Percentiles rank a stretch among this genome's conserved stretches.
Evolutionary conservation across 2,797 vertebrate genomes (phyloP).

Genomic region (Lates japonicus): DNA sequence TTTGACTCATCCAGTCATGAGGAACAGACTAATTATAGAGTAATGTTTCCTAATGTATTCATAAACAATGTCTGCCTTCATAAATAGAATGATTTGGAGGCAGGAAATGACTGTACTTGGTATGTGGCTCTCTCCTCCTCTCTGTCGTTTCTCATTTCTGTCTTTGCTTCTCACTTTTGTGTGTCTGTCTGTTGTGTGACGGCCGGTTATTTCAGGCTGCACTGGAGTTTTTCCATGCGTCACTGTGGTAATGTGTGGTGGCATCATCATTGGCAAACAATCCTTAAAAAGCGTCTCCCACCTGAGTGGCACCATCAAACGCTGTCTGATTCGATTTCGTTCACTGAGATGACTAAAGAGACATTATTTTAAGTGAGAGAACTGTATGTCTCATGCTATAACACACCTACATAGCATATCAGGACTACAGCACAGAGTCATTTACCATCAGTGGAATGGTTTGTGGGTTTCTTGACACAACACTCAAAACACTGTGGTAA

Average conservation of each 20-base stretch:
- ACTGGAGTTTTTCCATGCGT: constrained; percentile 58
- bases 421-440: background rate
- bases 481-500: background rate
- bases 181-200: constrained; percentile 36
- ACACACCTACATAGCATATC: constrained; percentile 12
- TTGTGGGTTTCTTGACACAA: background rate
- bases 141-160: constrained; percentile 9
- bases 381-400: constrained; percentile 7
- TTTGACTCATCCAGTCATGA: constrained; percentile 60
- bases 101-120: constrained; percentile 52
- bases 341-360: constrained; percentile 26
- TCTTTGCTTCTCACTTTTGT: constrained; percentile 31
- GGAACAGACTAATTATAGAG: constrained; percentile 75
- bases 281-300: constrained; percentile 65
- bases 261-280: constrained; percentile 56
- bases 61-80: constrained; percentile 66
- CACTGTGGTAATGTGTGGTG: constrained; percentile 56
- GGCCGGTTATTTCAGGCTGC: constrained; percentile 57
- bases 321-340: constrained; percentile 44
- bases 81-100: constrained; percentile 61
- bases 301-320: constrained; percentile 51
- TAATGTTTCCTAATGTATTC: constrained; percentile 65
- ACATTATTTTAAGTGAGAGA: constrained; percentile 36
- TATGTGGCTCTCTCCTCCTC: constrained; percentile 35
- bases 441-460: background rate